Conservation (phyloP, 2,113 vertebrate species). For the Dipodomys ordii region DNA sequence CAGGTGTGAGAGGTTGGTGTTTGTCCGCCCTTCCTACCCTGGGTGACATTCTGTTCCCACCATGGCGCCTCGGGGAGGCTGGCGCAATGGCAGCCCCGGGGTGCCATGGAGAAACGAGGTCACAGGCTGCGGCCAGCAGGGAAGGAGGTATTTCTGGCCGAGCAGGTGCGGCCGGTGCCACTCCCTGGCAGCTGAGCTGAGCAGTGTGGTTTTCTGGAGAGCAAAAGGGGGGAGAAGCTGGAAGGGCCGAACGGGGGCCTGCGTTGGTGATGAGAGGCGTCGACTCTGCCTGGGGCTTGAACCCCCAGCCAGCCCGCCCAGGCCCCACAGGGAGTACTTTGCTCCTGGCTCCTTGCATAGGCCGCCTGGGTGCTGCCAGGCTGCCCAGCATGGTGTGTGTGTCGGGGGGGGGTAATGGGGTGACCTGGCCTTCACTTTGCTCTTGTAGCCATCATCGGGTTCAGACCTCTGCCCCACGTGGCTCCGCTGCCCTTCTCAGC, state of each 20-base stretch:
- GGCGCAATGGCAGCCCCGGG: background rate
- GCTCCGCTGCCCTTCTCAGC: too few species aligned
- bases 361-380: background rate
- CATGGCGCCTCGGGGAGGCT: background rate
- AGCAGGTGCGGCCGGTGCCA: constrained; percentile 62
- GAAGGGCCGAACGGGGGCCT: background rate
- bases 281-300: background rate
- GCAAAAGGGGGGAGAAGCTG: constrained; percentile 16
- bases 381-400: background rate
- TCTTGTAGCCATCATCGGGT: background rate
- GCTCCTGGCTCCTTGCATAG: too few species aligned
- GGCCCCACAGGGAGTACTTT: background rate
- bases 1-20: background rate
- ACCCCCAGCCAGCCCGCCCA: background rate
- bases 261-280: background rate
- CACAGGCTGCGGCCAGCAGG: background rate
- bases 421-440: background rate
- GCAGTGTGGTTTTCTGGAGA: constrained; percentile 66
- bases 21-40: background rate
- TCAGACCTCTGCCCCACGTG: background rate
- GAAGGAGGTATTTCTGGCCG: constrained; percentile 56
- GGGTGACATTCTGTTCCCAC: background rate
- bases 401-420: background rate
- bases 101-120: constrained; percentile 28
- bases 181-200: constrained; percentile 36